phyloP scores from a whole-genome alignment of 2,888 invertebrate genomes.

The Crocallis elinguaria region DNA sequence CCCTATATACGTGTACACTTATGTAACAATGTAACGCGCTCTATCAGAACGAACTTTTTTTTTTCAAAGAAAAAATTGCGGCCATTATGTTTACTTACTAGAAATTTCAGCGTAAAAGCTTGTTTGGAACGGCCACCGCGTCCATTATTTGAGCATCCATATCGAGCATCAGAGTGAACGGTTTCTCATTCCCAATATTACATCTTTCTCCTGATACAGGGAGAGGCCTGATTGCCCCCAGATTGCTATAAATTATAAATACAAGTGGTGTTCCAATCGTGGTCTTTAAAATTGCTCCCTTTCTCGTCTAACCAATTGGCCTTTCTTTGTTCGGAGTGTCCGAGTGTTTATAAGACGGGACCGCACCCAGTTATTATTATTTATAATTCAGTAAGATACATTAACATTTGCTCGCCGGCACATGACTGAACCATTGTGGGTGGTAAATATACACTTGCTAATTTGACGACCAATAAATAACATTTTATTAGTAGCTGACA shows the following conservation, averaged over 20 bases:
- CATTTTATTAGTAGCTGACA: background rate
- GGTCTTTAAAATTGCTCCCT: slow-evolving; percentile 80
- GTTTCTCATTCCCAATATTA: slow-evolving; percentile 72
- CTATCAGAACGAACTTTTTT: slow-evolving; percentile 31
- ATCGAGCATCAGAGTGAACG: slow-evolving; percentile 65
- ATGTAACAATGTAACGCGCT: slow-evolving; percentile 19
- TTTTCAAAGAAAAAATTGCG: slow-evolving; percentile 41
- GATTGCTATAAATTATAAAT: slow-evolving; percentile 82
- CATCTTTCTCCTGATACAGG: slow-evolving; percentile 72
- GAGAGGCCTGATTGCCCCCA: slow-evolving; percentile 76
- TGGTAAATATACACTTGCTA: background rate
- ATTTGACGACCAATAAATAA: background rate
- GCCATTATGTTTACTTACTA: slow-evolving; percentile 47
- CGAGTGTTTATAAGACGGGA: slow-evolving; percentile 53
- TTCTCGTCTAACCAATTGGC: slow-evolving; percentile 79
- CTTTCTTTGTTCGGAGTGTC: slow-evolving; percentile 73
- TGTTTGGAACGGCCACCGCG: slow-evolving; percentile 41
- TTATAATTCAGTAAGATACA: slow-evolving; percentile 7
- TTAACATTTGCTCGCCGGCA: background rate
- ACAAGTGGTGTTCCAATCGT: slow-evolving; percentile 74
- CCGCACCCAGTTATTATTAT: slow-evolving; percentile 58
- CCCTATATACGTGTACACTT: slow-evolving; percentile 32
- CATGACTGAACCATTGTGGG: background rate
- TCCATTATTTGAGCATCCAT: slow-evolving; percentile 59
- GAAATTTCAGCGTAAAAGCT: slow-evolving; percentile 51